phyloP scores from a whole-genome alignment of 2,888 invertebrate genomes.

The Digitonthophagus gazella region DNA sequence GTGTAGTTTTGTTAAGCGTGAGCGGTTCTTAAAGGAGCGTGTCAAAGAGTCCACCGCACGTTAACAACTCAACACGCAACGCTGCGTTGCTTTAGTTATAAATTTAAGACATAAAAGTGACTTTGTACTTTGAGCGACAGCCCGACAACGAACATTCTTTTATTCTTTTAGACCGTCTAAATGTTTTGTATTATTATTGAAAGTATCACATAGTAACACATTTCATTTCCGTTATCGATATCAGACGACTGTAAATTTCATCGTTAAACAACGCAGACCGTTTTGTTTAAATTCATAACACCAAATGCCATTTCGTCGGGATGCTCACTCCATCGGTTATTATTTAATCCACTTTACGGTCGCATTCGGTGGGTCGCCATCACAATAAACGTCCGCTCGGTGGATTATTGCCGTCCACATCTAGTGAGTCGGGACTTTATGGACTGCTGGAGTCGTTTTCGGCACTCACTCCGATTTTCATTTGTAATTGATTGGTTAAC shows the following conservation, averaged over 20 bases:
- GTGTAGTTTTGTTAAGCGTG: slow-evolving; percentile 41
- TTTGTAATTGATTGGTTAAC: slow-evolving; percentile 15
- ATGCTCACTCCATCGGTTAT: neutral
- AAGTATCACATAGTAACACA: too few species aligned
- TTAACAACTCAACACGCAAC: slow-evolving; percentile 4
- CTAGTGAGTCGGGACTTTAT: slow-evolving; percentile 5
- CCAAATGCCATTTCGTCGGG: neutral
- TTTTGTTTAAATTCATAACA: neutral
- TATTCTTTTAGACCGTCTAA: neutral
- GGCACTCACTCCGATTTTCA: slow-evolving; percentile 7
- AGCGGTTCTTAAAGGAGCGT: slow-evolving; percentile 41
- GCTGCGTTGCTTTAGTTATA: neutral
- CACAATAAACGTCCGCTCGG: slow-evolving; percentile 9
- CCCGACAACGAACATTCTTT: neutral
- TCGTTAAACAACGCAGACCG: neutral
- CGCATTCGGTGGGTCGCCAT: slow-evolving; percentile 1
- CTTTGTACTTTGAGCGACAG: neutral
- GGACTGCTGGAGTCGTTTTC: slow-evolving; percentile 5
- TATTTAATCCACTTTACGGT: slow-evolving; percentile 9
- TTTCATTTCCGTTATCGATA: too few species aligned
- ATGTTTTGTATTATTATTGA: neutral
- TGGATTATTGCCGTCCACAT: slow-evolving; percentile 7
- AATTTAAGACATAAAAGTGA: neutral
- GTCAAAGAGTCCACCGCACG: slow-evolving; percentile 42
- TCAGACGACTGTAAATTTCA: neutral